Percentiles rank a stretch among this genome's conserved stretches.
These are phyloP conservation scores for Diceros bicornis DNA, from an alignment of 2,797 vertebrate genomes.

Conservation along the genomic window DNA sequence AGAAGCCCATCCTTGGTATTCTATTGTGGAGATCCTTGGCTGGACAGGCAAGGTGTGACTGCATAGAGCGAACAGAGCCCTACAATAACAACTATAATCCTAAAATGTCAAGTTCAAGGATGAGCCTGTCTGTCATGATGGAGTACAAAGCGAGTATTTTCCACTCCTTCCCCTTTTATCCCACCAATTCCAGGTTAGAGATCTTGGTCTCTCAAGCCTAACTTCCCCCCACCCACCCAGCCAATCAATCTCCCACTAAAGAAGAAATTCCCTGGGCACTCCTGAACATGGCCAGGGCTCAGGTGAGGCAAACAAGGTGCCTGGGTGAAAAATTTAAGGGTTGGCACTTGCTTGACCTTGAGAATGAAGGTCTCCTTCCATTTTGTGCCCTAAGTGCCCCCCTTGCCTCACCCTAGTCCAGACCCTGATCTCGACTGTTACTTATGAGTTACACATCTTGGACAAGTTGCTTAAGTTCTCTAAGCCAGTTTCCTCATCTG, in stretches of 20 bases:
- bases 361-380: background rate
- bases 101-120: conserved; percentile 15
- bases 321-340: background rate
- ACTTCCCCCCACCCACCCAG: background rate
- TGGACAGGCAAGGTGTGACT: background rate
- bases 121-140: background rate
- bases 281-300: background rate
- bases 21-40: background rate
- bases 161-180: background rate
- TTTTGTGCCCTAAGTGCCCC: background rate
- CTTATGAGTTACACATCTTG: background rate
- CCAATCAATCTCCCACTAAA: background rate
- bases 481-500: conserved; percentile 6
- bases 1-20: background rate
- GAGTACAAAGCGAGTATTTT: background rate
- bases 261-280: background rate
- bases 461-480: background rate
- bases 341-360: background rate
- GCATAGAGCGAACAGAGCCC: background rate
- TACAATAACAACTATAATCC: background rate
- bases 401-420: background rate
- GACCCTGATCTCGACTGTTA: background rate
- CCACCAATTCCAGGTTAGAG: conserved; percentile 2
- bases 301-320: background rate
- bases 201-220: background rate